Percentiles rank a stretch among this genome's conserved stretches.
Conservation (phyloP, 1,140 invertebrate genomes). For the Ips nitidus region DNA sequence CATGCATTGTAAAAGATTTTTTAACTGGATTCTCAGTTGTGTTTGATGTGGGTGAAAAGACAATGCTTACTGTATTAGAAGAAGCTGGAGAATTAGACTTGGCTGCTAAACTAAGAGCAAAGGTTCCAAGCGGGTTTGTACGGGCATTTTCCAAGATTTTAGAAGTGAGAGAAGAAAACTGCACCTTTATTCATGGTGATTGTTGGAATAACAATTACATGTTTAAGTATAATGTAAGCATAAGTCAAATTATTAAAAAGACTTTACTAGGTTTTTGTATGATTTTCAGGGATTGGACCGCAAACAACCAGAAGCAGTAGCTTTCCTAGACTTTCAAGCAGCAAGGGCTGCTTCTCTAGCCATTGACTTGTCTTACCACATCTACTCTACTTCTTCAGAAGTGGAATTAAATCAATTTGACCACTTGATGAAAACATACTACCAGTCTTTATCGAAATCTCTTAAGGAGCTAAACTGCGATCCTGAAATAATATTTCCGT, state of each 20-base stretch:
- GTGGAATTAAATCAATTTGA: constrained; percentile 7
- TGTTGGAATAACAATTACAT: constrained; percentile 60
- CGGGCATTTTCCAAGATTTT: too few relatives aligned
- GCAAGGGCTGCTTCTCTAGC: constrained; percentile 58
- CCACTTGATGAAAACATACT: constrained; percentile 15
- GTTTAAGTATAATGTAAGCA: constrained; percentile 53
- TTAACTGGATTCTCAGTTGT: too few relatives aligned
- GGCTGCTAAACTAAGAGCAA: too few relatives aligned
- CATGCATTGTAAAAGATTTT: background rate
- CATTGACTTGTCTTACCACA: constrained; percentile 59
- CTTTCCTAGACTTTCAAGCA: constrained; percentile 60
- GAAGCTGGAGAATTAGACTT: too few relatives aligned
- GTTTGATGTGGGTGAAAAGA: too few relatives aligned
- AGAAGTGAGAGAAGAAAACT: background rate
- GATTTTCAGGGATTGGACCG: background rate
- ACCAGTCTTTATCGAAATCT: constrained; percentile 6
- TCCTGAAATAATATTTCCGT: constrained; percentile 52
- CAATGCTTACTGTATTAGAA: too few relatives aligned
- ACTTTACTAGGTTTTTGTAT: too few relatives aligned
- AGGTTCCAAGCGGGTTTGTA: too few relatives aligned
- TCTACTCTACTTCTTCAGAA: constrained; percentile 48
- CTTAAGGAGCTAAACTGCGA: constrained; percentile 7
- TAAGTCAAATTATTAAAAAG: too few relatives aligned
- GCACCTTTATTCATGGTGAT: constrained; percentile 47
- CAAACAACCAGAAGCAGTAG: constrained; percentile 22